A percentile compares a stretch with the other conserved stretches of the same genome.
phyloP scores from a whole-genome alignment of 2,113 vertebrate genomes.

The Otolemur garnettii region DNA sequence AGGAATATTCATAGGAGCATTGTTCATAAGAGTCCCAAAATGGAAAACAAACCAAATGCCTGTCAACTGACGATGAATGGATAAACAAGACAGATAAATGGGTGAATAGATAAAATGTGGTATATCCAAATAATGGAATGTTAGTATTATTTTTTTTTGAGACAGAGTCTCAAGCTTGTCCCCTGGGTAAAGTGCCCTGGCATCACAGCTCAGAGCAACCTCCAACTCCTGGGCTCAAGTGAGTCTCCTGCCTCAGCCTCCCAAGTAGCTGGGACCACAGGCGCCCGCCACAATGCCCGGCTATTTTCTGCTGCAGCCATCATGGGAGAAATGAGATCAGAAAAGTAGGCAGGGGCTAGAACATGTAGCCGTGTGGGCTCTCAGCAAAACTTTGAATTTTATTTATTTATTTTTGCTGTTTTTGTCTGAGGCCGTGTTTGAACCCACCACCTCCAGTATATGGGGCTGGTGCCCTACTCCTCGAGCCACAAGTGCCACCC shows the following conservation, averaged over 20 bases:
- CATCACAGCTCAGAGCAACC: no score
- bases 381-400: background rate
- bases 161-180: no score
- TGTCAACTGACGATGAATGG: background rate
- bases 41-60: background rate
- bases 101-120: background rate
- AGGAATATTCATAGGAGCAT: background rate
- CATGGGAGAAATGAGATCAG: background rate
- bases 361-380: background rate
- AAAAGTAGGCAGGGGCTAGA: background rate
- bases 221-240: no score
- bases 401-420: background rate
- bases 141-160: background rate
- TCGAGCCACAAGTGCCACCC: no score
- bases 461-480: no score
- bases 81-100: background rate
- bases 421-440: no score
- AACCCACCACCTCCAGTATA: no score
- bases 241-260: no score
- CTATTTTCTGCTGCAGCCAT: no score
- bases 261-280: no score
- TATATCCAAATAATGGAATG: background rate
- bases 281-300: no score
- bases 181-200: no score
- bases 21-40: background rate